phyloP scores from a whole-genome alignment of 2,113 vertebrate genomes.

The Chionodraco myersi region DNA sequence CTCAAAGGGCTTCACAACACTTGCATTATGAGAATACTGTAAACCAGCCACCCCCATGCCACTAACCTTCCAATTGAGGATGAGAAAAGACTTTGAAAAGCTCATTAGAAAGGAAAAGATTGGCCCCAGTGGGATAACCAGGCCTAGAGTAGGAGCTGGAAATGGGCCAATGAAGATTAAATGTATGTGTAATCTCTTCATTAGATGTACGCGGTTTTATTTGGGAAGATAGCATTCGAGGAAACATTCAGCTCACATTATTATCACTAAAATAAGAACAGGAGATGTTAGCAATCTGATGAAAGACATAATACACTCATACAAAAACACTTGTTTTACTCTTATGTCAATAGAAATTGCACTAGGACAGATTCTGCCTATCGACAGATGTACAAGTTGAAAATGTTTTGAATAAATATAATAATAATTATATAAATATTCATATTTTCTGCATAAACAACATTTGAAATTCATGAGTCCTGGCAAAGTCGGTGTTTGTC shows the following conservation, averaged over 20 bases:
- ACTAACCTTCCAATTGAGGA: neutral
- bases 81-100: conserved; percentile 22
- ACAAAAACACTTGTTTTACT: neutral
- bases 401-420: too few relatives aligned
- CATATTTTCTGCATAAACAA: neutral
- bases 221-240: neutral
- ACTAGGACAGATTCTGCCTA: neutral
- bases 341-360: neutral
- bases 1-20: conserved; percentile 26
- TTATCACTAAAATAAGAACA: neutral
- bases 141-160: neutral
- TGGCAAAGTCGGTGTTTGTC: conserved; percentile 25
- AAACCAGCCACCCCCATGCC: neutral
- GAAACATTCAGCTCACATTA: neutral
- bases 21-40: conserved; percentile 21
- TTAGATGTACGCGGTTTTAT: neutral
- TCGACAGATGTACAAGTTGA: neutral
- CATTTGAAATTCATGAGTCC: conserved; percentile 7
- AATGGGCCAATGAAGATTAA: conserved; percentile 7
- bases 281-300: neutral
- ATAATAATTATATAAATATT: neutral
- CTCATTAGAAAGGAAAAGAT: conserved; percentile 35
- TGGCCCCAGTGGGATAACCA: conserved; percentile 19
- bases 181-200: neutral
- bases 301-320: neutral